A percentile compares a stretch with the other conserved stretches of the same genome.
These are phyloP conservation scores for Orthosia gothica DNA, from an alignment of 2,888 invertebrate genomes.

Conservation along the genomic window DNA sequence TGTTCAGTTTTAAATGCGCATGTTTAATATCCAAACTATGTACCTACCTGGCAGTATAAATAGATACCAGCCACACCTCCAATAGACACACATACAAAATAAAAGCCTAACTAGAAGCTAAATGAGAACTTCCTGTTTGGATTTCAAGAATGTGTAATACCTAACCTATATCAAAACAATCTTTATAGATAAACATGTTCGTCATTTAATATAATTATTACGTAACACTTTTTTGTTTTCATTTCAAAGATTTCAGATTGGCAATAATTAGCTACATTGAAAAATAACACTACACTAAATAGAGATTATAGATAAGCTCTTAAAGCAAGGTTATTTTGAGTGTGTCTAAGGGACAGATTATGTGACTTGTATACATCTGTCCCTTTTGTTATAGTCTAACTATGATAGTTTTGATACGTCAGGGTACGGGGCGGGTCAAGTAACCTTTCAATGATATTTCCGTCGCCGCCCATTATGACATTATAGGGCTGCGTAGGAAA, in stretches of 20 bases:
- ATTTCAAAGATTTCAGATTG: not conserved
- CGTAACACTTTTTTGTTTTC: not conserved
- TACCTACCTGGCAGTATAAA: conserved; percentile 9
- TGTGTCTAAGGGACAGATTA: no score
- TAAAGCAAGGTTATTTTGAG: no score
- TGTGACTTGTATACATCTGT: no score
- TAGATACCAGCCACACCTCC: conserved; percentile 52
- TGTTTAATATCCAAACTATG: conserved; percentile 13
- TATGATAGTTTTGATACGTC: no score
- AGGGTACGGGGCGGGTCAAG: no score
- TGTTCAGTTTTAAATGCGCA: conserved; percentile 44
- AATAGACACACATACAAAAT: conserved; percentile 6
- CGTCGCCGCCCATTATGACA: not conserved
- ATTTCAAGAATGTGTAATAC: conserved; percentile 9
- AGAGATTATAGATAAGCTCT: not conserved
- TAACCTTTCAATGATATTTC: conserved; percentile 9
- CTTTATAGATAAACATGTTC: conserved; percentile 13
- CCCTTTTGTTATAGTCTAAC: no score
- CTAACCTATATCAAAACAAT: conserved; percentile 23
- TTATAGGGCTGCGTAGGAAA: conserved; percentile 5
- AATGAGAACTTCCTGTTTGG: conserved; percentile 23
- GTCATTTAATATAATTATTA: conserved; percentile 16
- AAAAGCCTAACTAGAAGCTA: conserved; percentile 4
- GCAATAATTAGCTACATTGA: not conserved
- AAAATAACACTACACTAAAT: not conserved